These are phyloP conservation scores for Augochlorella aurata DNA, from an alignment of 2,888 invertebrate species.

Conservation along the genomic window DNA sequence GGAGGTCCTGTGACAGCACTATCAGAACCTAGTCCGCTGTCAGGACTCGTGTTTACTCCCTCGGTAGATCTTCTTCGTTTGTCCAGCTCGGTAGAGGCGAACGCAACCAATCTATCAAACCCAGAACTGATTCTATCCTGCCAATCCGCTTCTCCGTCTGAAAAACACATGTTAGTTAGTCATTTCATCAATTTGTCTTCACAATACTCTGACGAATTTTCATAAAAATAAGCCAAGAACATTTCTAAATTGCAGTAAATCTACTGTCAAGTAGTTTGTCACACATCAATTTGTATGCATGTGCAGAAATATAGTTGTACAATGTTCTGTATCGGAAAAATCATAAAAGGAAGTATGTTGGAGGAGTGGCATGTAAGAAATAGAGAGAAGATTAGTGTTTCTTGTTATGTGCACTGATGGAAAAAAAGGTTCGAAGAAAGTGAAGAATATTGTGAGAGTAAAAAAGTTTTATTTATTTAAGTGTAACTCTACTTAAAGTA, in stretches of 20 bases:
- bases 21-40: conserved; percentile 90
- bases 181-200: neutral
- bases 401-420: neutral
- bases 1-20: conserved; percentile 77
- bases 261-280: neutral
- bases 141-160: conserved; percentile 93
- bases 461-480: neutral
- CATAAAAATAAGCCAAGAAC: conserved; percentile 80
- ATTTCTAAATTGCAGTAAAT: conserved; percentile 22
- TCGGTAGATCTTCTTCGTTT: conserved; percentile 92
- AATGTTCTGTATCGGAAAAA: neutral
- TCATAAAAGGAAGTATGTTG: neutral
- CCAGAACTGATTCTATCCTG: conserved; percentile 96
- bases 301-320: neutral
- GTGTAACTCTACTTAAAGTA: neutral
- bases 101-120: conserved; percentile 96
- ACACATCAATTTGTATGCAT: neutral
- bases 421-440: conserved; percentile 2
- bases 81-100: conserved; percentile 95
- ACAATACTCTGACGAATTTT: conserved; percentile 64
- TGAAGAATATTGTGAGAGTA: neutral
- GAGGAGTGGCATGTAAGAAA: neutral
- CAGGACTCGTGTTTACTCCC: conserved; percentile 92
- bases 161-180: conserved; percentile 61
- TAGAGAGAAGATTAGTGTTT: neutral